Conservation (phyloP, 2,113 vertebrate species). For the Datnioides undecimradiatus region DNA sequence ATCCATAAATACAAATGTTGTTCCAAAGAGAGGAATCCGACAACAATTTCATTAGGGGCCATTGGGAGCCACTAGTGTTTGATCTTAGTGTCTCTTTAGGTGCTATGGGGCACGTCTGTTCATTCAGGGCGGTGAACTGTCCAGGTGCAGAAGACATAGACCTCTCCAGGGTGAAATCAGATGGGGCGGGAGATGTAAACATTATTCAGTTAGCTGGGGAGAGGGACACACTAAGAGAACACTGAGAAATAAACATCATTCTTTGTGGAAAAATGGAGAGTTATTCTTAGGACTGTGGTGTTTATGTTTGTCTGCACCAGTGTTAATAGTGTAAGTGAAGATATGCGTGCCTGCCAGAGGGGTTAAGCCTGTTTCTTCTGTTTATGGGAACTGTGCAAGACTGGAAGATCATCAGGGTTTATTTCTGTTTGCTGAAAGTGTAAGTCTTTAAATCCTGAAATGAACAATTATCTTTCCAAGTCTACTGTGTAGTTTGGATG, state of each 20-base stretch:
- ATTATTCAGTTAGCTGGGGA: constrained; percentile 58
- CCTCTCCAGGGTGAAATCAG: constrained; percentile 66
- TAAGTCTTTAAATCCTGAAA: constrained; percentile 31
- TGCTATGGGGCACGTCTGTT: constrained; percentile 46
- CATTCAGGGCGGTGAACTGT: constrained; percentile 66
- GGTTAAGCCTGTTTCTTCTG: constrained; percentile 42
- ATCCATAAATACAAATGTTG: constrained; percentile 62
- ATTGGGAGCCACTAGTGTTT: constrained; percentile 29
- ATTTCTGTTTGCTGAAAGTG: constrained; percentile 28
- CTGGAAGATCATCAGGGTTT: constrained; percentile 23
- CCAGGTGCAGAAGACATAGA: constrained; percentile 62
- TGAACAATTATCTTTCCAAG: constrained; percentile 9
- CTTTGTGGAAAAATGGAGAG: constrained; percentile 56
- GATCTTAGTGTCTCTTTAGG: constrained; percentile 55
- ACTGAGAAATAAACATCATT: constrained; percentile 75
- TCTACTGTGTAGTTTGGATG: not conserved
- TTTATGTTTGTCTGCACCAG: constrained; percentile 73
- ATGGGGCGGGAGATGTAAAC: constrained; percentile 71
- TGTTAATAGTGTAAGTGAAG: constrained; percentile 68
- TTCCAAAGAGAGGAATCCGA: constrained; percentile 49
- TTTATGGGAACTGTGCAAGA: constrained; percentile 33
- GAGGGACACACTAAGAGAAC: constrained; percentile 43
- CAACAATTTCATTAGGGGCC: constrained; percentile 68
- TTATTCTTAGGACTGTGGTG: constrained; percentile 72
- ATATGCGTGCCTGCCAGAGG: constrained; percentile 39